Conservation (phyloP, 1,140 invertebrate genomes). For the Cydia strobilella region DNA sequence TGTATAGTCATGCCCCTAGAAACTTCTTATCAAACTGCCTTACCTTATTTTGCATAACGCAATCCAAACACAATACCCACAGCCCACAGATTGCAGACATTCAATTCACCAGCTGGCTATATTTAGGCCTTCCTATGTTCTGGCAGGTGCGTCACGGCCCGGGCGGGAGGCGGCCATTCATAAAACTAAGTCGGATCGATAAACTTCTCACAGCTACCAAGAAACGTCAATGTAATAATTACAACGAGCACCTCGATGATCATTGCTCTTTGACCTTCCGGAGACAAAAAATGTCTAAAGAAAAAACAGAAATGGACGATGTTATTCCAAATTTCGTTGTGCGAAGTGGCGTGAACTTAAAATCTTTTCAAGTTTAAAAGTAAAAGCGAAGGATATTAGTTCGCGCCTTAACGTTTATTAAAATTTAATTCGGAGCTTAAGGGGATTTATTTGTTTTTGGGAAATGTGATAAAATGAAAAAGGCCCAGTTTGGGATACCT, state of each 20-base stretch:
- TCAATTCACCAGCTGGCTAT: slow-evolving; percentile 11
- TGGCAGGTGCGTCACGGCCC: slow-evolving; percentile 23
- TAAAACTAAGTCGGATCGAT: slow-evolving; percentile 70
- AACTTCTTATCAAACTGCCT: background rate
- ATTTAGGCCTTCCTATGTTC: slow-evolving; percentile 15
- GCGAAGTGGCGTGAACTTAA: background rate
- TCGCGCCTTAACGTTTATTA: slow-evolving; percentile 21
- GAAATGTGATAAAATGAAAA: background rate
- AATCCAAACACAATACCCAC: slow-evolving; percentile 10
- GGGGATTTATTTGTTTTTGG: slow-evolving; percentile 4
- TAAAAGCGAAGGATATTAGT: slow-evolving; percentile 15
- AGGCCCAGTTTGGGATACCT: background rate
- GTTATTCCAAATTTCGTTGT: background rate
- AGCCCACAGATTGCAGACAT: slow-evolving; percentile 22
- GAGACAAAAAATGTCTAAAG: slow-evolving; percentile 3
- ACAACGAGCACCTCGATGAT: slow-evolving; percentile 26
- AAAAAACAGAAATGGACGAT: slow-evolving; percentile 6
- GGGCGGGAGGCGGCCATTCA: slow-evolving; percentile 56
- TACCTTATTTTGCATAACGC: background rate
- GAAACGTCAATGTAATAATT: slow-evolving; percentile 40
- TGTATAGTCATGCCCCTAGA: background rate
- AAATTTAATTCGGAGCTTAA: slow-evolving; percentile 13
- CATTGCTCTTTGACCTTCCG: slow-evolving; percentile 45
- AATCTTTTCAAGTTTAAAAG: slow-evolving; percentile 18
- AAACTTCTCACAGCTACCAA: slow-evolving; percentile 49